Evolutionary conservation across 2,888 invertebrate species (phyloP), one percentile per base, ranked within the genome.

Genomic region (Scaptodrosophila latifasciaeformis): DNA sequence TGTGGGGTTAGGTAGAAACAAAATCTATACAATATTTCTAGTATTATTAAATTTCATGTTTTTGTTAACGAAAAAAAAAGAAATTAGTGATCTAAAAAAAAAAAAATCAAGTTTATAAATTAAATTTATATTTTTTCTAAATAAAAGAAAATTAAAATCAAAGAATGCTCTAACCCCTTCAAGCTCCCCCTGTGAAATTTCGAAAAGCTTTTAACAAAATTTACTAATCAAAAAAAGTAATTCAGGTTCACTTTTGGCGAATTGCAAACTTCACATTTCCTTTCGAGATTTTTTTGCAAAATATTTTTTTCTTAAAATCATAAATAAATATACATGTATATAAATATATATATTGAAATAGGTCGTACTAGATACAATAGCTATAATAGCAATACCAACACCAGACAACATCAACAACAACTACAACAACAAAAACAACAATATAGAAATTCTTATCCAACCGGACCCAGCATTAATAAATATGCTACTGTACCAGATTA

Each of bases 391-490:
- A 61, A 57, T 69, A 71, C 55, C 70, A 75, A 61, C n/a, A n/a
- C n/a, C 65, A 80, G 24, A 46, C 65, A 67, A 48, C 68, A 67
- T 45, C 55, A 42, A 7, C 62, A 61, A 34, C 57, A 67, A 6
- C 62, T 63, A 10, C 62, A 70, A 53, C 70, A 77, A 65, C 76
- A 66, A 59, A 71, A 75, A 71, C 81, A 80, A 67, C 85, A 83
- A 71, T 80, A 79, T 78, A 81, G 80, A 76, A 81, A 82, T 69
- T 84, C 85, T 59, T 81, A 76, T 54, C 70, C 76, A 45, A 64
- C 65, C 63, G 84, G 84, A 82, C 70, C 77, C 67, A 70, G 68
- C 31, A 34, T 19, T 55, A 47, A 57, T 70, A 82, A 77, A 66
- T 81, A 76, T 61, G 66, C 76, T 42, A 70, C 70, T 52, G 48